phyloP scores from a whole-genome alignment of 2,888 invertebrate genomes.

The Digitonthophagus gazella region DNA sequence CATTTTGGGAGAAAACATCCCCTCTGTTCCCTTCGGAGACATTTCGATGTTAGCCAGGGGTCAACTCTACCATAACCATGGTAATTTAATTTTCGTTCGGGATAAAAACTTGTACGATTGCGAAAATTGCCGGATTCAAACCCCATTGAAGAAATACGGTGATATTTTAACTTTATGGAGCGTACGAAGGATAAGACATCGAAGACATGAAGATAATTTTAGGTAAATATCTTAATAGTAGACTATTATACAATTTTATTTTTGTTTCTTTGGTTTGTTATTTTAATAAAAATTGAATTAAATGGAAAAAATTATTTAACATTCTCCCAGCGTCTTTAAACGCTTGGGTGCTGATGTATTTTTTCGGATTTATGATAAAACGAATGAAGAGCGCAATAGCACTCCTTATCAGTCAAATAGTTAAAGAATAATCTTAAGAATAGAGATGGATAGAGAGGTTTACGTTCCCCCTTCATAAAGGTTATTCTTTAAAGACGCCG shows the following conservation, averaged over 20 bases:
- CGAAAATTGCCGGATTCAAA: constrained; percentile 48
- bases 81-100: constrained; percentile 57
- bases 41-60: constrained; percentile 65
- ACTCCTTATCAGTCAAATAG: too few relatives aligned
- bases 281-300: neutral
- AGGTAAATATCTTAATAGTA: neutral
- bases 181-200: constrained; percentile 66
- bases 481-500: too few relatives aligned
- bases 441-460: too few relatives aligned
- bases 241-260: neutral
- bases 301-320: neutral
- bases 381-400: too few relatives aligned
- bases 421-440: too few relatives aligned
- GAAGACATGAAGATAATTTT: constrained; percentile 47
- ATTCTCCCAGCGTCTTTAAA: too few relatives aligned
- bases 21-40: constrained; percentile 60
- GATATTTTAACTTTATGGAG: constrained; percentile 65
- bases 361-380: too few relatives aligned
- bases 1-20: constrained; percentile 43
- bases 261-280: neutral
- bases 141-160: constrained; percentile 35
- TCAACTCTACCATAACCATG: constrained; percentile 56
- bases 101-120: constrained; percentile 50
- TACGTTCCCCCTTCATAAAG: too few relatives aligned
- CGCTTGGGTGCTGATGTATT: too few relatives aligned